Evolutionary conservation across 1,140 invertebrate species (phyloP).

Genomic region (Zaprionus ornatus): DNA sequence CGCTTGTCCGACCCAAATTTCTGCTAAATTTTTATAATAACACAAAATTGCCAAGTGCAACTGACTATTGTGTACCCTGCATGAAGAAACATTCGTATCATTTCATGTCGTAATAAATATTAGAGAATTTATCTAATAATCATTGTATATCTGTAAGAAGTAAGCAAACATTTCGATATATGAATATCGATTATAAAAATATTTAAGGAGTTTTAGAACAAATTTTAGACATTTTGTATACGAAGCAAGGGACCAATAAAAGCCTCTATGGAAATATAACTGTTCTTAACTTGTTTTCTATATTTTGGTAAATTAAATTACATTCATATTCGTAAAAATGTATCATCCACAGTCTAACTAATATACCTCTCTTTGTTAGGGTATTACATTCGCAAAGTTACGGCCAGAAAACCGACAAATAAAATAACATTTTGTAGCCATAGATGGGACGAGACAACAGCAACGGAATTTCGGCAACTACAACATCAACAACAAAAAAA

Average conservation of each 20-base stretch:
- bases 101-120: no score
- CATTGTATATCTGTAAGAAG: no score
- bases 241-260: no score
- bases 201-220: background rate
- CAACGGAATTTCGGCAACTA: background rate
- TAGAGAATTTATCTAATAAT: no score
- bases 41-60: background rate
- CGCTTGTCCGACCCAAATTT: conserved; percentile 49
- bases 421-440: conserved; percentile 27
- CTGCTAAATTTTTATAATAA: conserved; percentile 68
- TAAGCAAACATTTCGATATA: no score
- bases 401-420: conserved; percentile 3
- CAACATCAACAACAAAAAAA: conserved; percentile 11
- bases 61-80: background rate
- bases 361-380: background rate
- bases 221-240: no score
- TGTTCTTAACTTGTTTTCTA: background rate
- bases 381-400: conserved; percentile 8
- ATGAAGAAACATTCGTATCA: background rate
- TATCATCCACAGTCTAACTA: no score
- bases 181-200: no score
- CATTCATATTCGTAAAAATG: background rate
- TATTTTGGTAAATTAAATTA: background rate
- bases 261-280: background rate
- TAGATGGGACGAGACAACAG: background rate